Conservation (phyloP, 2,113 vertebrate species). For the Corythornis vintsioides region DNA sequence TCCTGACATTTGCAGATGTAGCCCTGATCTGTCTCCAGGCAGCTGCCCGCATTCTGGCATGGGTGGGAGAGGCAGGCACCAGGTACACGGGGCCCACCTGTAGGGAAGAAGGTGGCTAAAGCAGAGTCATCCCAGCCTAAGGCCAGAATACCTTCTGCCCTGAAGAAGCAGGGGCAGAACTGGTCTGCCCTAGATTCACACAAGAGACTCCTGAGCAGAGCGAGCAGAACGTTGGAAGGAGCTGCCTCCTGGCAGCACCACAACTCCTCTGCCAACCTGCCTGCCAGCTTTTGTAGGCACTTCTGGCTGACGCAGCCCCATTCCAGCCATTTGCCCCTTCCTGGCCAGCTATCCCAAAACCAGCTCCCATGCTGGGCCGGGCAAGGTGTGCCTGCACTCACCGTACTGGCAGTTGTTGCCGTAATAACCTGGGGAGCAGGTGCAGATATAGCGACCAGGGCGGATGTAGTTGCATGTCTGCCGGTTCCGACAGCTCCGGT, state of each 20-base stretch:
- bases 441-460: slow-evolving; percentile 76
- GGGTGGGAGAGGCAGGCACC: slow-evolving; percentile 71
- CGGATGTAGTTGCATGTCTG: slow-evolving; percentile 74
- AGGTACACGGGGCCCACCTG: slow-evolving; percentile 37
- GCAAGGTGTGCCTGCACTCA: not conserved
- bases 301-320: not conserved
- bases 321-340: not conserved
- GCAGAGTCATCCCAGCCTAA: not conserved
- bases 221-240: not conserved
- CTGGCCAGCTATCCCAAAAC: not conserved
- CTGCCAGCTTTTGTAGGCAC: not conserved
- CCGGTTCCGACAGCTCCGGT: slow-evolving; percentile 69
- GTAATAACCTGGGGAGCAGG: slow-evolving; percentile 79
- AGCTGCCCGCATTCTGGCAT: slow-evolving; percentile 77
- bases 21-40: slow-evolving; percentile 72
- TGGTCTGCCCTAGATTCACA: not conserved
- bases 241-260: not conserved
- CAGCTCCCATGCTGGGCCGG: not conserved
- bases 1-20: slow-evolving; percentile 85
- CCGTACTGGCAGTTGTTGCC: slow-evolving; percentile 83
- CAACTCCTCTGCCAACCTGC: accelerated
- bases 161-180: not conserved
- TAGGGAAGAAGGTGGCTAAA: not conserved
- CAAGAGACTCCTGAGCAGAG: not conserved
- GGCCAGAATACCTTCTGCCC: not conserved